Conservation (phyloP, 1,140 invertebrate species). For the Trinorchestia longiramus region DNA sequence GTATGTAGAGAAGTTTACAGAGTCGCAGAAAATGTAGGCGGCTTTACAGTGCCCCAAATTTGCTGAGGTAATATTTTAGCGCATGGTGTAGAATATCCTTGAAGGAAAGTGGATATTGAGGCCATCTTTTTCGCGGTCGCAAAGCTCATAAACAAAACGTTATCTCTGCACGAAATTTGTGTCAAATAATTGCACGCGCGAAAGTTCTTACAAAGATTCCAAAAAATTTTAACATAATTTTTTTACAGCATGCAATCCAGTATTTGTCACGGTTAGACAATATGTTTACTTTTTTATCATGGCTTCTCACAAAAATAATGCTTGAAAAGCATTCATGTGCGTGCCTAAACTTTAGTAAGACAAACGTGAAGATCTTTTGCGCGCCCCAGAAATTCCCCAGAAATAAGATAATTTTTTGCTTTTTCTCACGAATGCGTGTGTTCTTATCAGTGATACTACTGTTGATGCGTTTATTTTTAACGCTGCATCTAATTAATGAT, state of each 20-base stretch:
- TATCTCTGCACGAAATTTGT: neutral
- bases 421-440: too few species aligned
- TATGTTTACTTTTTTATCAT: neutral
- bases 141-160: neutral
- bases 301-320: neutral
- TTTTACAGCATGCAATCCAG: neutral
- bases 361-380: neutral
- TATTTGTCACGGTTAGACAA: neutral
- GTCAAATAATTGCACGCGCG: neutral
- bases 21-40: neutral
- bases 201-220: neutral
- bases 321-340: neutral
- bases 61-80: neutral
- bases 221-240: neutral
- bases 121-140: neutral
- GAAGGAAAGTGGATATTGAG: neutral
- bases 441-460: neutral
- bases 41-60: neutral
- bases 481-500: neutral
- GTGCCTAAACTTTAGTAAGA: neutral
- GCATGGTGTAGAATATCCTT: neutral
- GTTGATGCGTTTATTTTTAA: neutral
- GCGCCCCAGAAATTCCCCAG: neutral
- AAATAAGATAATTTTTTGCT: neutral
- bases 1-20: neutral